Evolutionary conservation across 2,113 vertebrate species (phyloP).

Genomic region (Capricornis sumatraensis): DNA sequence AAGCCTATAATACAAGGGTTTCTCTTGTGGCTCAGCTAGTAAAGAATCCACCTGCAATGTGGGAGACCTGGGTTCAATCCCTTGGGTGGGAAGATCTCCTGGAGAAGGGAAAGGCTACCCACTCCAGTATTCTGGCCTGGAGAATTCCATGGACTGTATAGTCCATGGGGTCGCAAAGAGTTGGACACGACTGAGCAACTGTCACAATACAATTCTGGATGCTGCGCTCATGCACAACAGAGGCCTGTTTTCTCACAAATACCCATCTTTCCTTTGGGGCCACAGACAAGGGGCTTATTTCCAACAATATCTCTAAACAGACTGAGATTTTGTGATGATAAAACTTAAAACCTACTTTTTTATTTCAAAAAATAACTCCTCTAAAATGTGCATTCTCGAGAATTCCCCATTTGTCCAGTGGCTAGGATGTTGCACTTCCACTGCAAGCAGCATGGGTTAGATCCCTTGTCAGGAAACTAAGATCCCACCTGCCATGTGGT

Average conservation of each 20-base stretch:
- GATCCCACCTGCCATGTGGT: not conserved
- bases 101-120: not conserved
- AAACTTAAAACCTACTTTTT: not conserved
- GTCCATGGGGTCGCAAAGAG: not conserved
- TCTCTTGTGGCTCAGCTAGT: no score
- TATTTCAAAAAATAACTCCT: conserved; percentile 28
- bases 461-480: not conserved
- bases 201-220: not conserved
- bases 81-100: not conserved
- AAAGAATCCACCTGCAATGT: no score
- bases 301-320: not conserved
- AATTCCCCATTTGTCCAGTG: not conserved
- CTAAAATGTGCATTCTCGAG: not conserved
- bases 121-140: not conserved
- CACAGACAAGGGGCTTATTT: not conserved
- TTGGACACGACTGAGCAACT: not conserved
- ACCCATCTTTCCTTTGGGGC: not conserved
- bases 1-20: no score
- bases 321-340: not conserved
- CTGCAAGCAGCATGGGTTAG: not conserved
- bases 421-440: not conserved
- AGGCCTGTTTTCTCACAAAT: not conserved
- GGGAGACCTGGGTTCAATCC: not conserved
- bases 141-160: not conserved
- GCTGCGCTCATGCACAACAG: not conserved